Percentiles rank a stretch among this genome's conserved stretches.
Conservation (phyloP, 37 sponge, comb jelly and placozoan genomes). For the Haliclona indistincta region DNA sequence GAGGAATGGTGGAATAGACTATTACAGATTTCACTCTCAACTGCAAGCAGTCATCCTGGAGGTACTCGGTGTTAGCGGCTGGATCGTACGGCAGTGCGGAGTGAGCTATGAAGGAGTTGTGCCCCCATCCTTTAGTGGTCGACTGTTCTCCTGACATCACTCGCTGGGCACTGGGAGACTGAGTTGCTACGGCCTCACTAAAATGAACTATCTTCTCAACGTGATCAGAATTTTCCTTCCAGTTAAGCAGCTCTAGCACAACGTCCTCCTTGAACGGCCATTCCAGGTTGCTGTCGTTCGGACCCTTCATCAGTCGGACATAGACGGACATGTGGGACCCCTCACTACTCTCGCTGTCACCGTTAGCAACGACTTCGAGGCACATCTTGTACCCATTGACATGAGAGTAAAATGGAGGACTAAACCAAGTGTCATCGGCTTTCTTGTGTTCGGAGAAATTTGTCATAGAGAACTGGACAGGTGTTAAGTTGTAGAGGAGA, state of each 20-base stretch:
- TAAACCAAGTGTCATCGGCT: background rate
- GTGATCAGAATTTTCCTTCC: background rate
- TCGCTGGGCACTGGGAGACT: background rate
- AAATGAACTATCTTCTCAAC: background rate
- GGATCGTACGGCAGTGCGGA: background rate
- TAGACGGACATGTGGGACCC: background rate
- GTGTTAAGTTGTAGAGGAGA: too few species aligned
- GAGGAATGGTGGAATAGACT: too few species aligned
- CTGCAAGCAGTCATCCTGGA: too few species aligned
- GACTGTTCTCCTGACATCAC: background rate
- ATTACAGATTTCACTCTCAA: too few species aligned
- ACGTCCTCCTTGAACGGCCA: background rate
- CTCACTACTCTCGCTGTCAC: background rate
- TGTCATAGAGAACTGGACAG: slow-evolving; percentile 5
- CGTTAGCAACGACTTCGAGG: background rate
- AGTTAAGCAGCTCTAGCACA: background rate
- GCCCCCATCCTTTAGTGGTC: background rate
- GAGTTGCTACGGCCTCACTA: background rate
- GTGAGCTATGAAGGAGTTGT: background rate
- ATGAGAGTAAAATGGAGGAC: slow-evolving; percentile 15
- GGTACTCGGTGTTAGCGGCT: too few species aligned
- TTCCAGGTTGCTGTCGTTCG: background rate
- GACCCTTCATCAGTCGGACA: background rate
- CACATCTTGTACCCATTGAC: background rate
- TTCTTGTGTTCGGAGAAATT: background rate